Base-by-base conservation (phyloP, 2,888 invertebrate species). In the Cephus pulcher region DNA sequence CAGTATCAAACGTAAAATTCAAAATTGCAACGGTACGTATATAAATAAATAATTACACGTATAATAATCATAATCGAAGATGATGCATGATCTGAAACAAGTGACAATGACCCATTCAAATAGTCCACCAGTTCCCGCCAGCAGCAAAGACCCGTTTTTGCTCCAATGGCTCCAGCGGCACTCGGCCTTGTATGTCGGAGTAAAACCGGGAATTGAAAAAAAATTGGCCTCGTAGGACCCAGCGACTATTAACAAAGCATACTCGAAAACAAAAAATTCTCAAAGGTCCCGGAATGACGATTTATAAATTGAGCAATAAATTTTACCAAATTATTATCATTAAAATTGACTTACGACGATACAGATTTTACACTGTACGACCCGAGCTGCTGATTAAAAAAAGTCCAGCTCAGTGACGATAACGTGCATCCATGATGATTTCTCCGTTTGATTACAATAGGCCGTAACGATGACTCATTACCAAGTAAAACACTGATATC, bases 321-420 rank as follows among this genome's bases (percentile, higher is more conserved):
- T 56, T 23, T 56, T 1, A 12, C 56, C 9, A 56, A 23, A 23
- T 9, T 23, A 56, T 56, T 15, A 23, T 56, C 23, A 23, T 23
- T 56, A 1, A 15, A 23, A 56, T 56, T 23, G 23, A 23, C 56
- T 23, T 6, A 9, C 9, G 56, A 56, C 56, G 6, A 40, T 40
- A 40, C 40, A 4, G 12, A 56, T 56, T 56, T 82, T 81, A 82
- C 82, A 83, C 83, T 85, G 83, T 82, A 84, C 82, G 84, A 85
- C 84, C 84, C 78, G 79, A 77, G 77, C 79, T 80, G 78, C 81
- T 81, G 81, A 81, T 77, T 12, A 2, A 23, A 56, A 40, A 56
- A 15, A 56, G 9, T 56, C 9, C 23, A 56, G 6, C 6, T 0
- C 15, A 23, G 23, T 23, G 23, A 15, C 1, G 23, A 56, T 23